These are phyloP conservation scores for Mionectes olivaceus DNA, from an alignment of 2,797 vertebrate species.

Conservation along the genomic window DNA sequence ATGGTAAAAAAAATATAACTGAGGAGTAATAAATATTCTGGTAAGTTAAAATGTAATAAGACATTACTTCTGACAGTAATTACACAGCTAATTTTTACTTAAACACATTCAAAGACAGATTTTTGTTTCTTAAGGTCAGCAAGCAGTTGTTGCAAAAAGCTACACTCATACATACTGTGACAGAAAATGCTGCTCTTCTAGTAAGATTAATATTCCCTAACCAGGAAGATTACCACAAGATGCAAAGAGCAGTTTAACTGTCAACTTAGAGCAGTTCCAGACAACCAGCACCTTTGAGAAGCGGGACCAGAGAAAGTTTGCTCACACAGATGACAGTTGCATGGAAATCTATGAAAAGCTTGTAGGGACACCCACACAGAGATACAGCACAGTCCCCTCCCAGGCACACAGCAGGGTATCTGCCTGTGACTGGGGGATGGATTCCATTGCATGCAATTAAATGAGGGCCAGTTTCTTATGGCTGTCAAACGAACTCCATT, in stretches of 20 bases:
- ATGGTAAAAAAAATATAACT: not conserved
- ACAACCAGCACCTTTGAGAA: not conserved
- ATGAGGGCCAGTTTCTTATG: not conserved
- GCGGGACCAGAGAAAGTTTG: not conserved
- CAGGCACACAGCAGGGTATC: not conserved
- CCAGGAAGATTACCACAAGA: not conserved
- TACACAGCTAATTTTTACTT: not conserved
- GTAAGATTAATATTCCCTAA: not conserved
- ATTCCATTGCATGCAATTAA: slow-evolving; percentile 6
- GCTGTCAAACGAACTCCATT: slow-evolving; percentile 28
- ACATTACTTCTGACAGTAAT: not conserved
- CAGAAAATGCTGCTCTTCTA: not conserved
- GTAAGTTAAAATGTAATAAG: not conserved
- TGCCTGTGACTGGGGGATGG: not conserved
- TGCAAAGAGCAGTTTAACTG: not conserved
- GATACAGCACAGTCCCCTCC: not conserved
- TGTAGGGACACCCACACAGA: not conserved
- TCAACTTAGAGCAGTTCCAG: not conserved
- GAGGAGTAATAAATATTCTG: not conserved
- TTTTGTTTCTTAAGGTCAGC: not conserved
- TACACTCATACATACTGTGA: accelerated
- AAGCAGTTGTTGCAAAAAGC: not conserved
- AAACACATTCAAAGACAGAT: not conserved
- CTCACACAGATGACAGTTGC: not conserved
- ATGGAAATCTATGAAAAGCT: not conserved